Evolutionary conservation across 1,140 invertebrate species (phyloP).

Genomic region (Eueides isabella): DNA sequence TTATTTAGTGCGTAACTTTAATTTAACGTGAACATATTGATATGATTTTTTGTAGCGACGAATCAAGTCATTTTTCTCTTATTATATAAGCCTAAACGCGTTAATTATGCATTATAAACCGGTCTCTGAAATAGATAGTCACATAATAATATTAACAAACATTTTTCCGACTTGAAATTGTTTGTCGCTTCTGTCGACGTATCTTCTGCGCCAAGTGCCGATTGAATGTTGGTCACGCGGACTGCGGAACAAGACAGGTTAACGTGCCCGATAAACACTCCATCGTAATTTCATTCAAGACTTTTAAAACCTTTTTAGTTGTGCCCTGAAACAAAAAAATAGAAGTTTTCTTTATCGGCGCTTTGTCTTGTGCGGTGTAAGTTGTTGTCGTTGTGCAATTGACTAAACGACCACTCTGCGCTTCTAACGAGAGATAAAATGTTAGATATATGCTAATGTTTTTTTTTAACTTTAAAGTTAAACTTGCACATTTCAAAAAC

Average conservation of each 20-base stretch:
- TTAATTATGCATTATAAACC: not conserved
- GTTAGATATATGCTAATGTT: not conserved
- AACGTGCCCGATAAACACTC: conserved; percentile 59
- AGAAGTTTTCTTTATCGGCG: conserved; percentile 45
- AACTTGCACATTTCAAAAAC: no score
- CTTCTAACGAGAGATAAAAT: not conserved
- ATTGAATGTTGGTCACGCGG: conserved; percentile 53
- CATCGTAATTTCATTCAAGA: conserved; percentile 58
- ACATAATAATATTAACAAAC: not conserved
- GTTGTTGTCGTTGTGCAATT: conserved; percentile 51
- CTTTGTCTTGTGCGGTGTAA: conserved; percentile 50
- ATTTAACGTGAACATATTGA: not conserved
- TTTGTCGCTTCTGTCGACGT: conserved; percentile 34
- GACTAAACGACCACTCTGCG: conserved; percentile 42
- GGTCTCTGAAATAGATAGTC: no score
- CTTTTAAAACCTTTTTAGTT: conserved; percentile 59
- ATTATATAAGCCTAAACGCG: not conserved
- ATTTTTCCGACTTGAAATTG: not conserved
- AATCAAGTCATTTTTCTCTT: not conserved
- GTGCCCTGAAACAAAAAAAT: conserved; percentile 46
- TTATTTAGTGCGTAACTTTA: conserved; percentile 1
- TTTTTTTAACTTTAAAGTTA: not conserved
- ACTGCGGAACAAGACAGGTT: conserved; percentile 53
- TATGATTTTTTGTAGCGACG: not conserved
- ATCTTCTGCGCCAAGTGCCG: conserved; percentile 27